Percentiles rank a stretch among this genome's conserved stretches.
phyloP scores from a whole-genome alignment of 2,888 invertebrate species.

The Eupithecia subfuscata region DNA sequence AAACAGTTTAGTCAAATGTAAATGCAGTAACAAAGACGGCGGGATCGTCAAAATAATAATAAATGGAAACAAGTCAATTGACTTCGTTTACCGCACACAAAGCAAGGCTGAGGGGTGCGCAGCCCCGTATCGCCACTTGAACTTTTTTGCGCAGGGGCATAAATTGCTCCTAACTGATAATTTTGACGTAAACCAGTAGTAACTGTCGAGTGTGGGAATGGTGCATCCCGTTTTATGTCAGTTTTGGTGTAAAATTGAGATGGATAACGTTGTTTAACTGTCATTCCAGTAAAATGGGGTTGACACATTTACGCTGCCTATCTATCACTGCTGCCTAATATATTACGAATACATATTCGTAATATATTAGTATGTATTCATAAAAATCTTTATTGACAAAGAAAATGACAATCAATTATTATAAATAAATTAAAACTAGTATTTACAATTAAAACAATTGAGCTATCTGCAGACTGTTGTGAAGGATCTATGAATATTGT shows the following conservation, averaged over 20 bases:
- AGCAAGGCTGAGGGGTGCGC: constrained; percentile 46
- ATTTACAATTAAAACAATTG: too few species aligned
- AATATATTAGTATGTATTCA: too few species aligned
- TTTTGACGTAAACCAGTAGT: constrained; percentile 81
- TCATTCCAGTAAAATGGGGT: constrained; percentile 18
- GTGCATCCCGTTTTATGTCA: constrained; percentile 74
- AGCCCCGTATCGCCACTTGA: constrained; percentile 69
- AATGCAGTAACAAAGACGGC: constrained; percentile 46
- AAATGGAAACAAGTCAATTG: constrained; percentile 80
- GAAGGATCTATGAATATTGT: not conserved
- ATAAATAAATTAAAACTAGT: too few species aligned
- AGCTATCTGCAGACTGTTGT: too few species aligned
- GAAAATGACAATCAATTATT: too few species aligned
- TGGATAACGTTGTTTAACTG: constrained; percentile 56
- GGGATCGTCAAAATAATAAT: constrained; percentile 60
- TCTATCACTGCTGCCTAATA: too few species aligned
- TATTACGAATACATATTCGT: too few species aligned
- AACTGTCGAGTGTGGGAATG: constrained; percentile 67
- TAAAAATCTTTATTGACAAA: too few species aligned
- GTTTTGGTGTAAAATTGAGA: constrained; percentile 63
- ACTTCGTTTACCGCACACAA: constrained; percentile 51
- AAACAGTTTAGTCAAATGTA: constrained; percentile 32
- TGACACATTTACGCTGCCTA: constrained; percentile 1
- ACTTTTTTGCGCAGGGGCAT: constrained; percentile 75
- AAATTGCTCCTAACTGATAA: constrained; percentile 79